Conservation (phyloP, 2,113 vertebrate genomes). For the Cacatua alba region DNA sequence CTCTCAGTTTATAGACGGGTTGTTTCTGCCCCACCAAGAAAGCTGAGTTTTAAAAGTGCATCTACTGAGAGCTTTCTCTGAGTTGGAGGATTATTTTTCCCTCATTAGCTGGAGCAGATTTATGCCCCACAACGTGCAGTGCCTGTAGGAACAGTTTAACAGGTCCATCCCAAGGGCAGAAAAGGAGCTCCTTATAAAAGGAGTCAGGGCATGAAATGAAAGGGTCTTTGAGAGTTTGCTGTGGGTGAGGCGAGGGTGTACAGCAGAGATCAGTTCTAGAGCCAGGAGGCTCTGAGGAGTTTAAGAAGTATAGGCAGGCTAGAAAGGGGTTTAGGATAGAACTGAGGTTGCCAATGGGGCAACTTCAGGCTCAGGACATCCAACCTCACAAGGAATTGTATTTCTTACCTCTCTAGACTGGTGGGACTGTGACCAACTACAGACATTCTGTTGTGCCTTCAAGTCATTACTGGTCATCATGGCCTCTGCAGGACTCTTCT, state of each 20-base stretch:
- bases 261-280: neutral
- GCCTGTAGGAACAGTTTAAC: neutral
- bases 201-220: neutral
- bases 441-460: neutral
- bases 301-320: neutral
- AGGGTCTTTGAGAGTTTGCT: neutral
- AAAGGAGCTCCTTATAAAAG: neutral
- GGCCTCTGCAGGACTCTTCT: neutral
- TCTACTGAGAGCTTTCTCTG: neutral
- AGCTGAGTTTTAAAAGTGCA: neutral
- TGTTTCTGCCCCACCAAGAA: neutral
- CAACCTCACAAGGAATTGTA: neutral
- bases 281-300: neutral
- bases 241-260: neutral
- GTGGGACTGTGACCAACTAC: neutral
- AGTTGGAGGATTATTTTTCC: neutral
- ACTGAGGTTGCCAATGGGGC: neutral
- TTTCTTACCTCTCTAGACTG: neutral
- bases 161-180: neutral
- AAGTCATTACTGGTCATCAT: neutral
- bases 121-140: neutral
- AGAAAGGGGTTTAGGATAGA: neutral
- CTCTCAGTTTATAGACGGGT: neutral
- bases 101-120: neutral
- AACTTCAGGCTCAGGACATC: neutral